Base-by-base conservation (phyloP, 2,888 invertebrate species). In the Pyralis farinalis region DNA sequence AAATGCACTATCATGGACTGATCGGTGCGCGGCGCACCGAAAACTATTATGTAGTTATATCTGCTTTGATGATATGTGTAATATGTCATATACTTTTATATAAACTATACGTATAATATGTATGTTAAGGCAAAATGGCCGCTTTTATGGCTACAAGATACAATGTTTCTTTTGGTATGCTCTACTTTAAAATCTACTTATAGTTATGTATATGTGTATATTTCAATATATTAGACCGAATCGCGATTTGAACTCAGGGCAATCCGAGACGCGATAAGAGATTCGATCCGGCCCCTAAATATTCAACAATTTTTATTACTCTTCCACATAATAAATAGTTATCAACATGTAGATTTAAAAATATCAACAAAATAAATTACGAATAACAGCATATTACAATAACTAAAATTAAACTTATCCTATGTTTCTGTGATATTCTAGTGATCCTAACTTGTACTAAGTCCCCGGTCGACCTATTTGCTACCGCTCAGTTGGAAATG, bases 361-460 rank as follows among this genome's bases (percentile, higher is more conserved):
- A 85, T 87, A 88, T 87, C 86, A 88, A 88, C 88, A 88, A 87
- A 88, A 88, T 88, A 88, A 88, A 87, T 88, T 88, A 88, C 84
- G 83, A 84, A 88, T 87, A 87, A 87, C 87, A 87, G 86, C 75
- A 85, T 84, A 81, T 79, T 86, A 85, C 78, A 81, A 74, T 73
- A 77, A 59, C 62, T 84, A 82, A 63, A 72, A 73, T 74, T 80
- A 83, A 58, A 52, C 78, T 77, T 85, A 83, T 38, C 45, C 74
- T 82, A 80, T 57, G 56, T 64, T 71, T 72, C 73, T 70, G 67
- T 72, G 74, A 75, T 72, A 69, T 65, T 73, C 76, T 81, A 76
- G 58, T 70, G 70, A 72, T 68, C 69, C 75, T 80, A 82, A 71
- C 75, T 86, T 86, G 84, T 85, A 87, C 85, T 84, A 79, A 63